These are phyloP conservation scores for Chascanopsetta lugubris DNA, from an alignment of 2,113 vertebrate genomes.

Conservation along the genomic window DNA sequence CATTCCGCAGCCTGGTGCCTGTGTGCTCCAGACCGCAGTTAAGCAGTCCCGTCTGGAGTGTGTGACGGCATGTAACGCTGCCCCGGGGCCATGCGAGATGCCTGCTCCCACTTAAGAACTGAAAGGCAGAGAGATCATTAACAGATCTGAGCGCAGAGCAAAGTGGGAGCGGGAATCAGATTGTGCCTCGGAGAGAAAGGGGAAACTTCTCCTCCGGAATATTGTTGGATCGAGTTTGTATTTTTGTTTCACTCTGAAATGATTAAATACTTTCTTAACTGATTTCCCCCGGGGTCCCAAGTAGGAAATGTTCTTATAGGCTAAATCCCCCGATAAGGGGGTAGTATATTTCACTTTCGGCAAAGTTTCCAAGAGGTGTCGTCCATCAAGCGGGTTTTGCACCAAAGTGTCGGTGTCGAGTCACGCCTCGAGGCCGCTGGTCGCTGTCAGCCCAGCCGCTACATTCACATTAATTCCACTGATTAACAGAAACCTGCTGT, in stretches of 20 bases:
- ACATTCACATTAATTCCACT: not conserved
- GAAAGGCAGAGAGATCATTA: constrained; percentile 76
- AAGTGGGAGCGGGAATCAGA: constrained; percentile 29
- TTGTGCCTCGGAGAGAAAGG: constrained; percentile 29
- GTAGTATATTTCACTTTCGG: constrained; percentile 27
- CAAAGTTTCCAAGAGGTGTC: constrained; percentile 20
- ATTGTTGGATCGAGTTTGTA: constrained; percentile 29
- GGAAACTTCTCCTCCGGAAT: constrained; percentile 29
- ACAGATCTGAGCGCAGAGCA: constrained; percentile 67
- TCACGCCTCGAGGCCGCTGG: not conserved
- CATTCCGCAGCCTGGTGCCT: constrained; percentile 64
- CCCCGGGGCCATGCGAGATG: constrained; percentile 67
- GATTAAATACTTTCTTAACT: constrained; percentile 49
- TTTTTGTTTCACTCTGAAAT: constrained; percentile 54
- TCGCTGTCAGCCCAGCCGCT: not conserved
- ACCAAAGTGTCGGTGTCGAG: constrained; percentile 18
- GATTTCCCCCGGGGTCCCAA: constrained; percentile 36
- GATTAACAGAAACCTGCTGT: not conserved
- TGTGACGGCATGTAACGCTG: constrained; percentile 77
- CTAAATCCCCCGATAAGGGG: constrained; percentile 47
- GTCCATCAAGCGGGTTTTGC: constrained; percentile 34
- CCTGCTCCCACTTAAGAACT: constrained; percentile 79
- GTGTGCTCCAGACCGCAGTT: constrained; percentile 77
- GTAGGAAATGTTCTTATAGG: constrained; percentile 52
- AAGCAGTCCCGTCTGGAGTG: constrained; percentile 81